Base-by-base conservation (phyloP, 2,888 invertebrate species). In the Scaptodrosophila latifasciaeformis region DNA sequence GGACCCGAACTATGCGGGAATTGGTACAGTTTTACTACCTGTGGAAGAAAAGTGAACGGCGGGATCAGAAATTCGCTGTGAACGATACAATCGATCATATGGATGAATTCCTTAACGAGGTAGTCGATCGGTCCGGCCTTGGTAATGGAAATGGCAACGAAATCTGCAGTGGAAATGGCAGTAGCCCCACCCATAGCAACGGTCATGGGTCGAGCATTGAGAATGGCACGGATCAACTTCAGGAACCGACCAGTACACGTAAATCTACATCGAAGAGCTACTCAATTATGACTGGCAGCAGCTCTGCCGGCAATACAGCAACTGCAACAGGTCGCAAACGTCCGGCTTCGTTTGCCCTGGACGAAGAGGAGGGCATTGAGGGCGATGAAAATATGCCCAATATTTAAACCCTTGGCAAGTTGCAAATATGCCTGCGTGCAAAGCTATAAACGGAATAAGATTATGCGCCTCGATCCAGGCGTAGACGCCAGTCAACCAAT, bases 41-140 rank as follows among this genome's bases (percentile, higher is more conserved):
- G 50, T 99, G 99, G 99, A 99, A 99, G 87, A 99, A 99, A 87
- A 98, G 98, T 19, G 98, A 98, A 83, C 89, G 99, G 13, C 97
- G 98, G 86, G 99, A 99, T 72, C 82, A 84, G 31, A 78, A 82
- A 58, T 85, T 82, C 48, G 77, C 78, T 1, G 80, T 84, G 2
- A 82, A 85, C 9, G 84, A 85, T 39, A 85, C 85, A 2, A 78
- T 86, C 4, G 86, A 85, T 62, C 84, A 85, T 52, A 85, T 85
- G 85, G 85, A 85, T 55, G 80, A 78, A 2, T 85, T 85, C 42
- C 67, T 85, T 19, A 85, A 86, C 54, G 83, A 85, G 53, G 72
- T 67, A 15, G 70, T 63, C 1, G 75, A 81, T 19, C 67, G 67
- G 35, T 61, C 55, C 10, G 65, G 60, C 0, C 63, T 59, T 39